Evolutionary conservation across 2,113 vertebrate species (phyloP), one percentile per base, ranked within the genome.

Genomic region (Tichodroma muraria): DNA sequence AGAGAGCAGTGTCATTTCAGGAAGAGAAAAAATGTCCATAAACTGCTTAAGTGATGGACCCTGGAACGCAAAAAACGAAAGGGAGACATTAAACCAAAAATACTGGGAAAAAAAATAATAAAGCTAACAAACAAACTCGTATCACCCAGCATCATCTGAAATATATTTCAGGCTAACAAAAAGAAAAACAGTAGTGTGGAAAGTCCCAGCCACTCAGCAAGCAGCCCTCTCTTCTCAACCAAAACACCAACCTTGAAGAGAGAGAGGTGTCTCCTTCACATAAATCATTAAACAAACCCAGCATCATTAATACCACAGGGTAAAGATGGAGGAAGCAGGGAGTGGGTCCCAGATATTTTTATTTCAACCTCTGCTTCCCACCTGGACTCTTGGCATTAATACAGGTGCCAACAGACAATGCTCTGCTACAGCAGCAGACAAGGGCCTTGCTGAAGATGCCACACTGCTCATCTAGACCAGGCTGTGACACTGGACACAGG

Each of bases 21-120:
- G 98, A 79, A 98, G 98, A 5, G 98, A 98, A 94, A 98, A 98
- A 91, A 98, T 97, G 73, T 98, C 98, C 98, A 98, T 98, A 88
- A 98, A 98, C 76, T 98, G 98, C 80, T 98, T 98, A 87, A 98
- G 98, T 47, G 98, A 97, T 21, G 98, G 98, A 31, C 98, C 98
- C 98, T 98, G 80, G 28, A 49, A 92, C 93, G 59, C 11, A 83
- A 88, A 81, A 69, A 63, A 56, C 2, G 1, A 59, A 37, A 15
- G 13, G 76, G 27, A 92, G 12, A 40, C 6, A 13, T 57, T 80
- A 69, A 80, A 59, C 10, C 11, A 82, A 88, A 96, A 88, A 44
- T 19, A 53, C 5, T 40, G 15, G 3, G 15, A 2, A 15, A 49
- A 45, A 65, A 63, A 64, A 25, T 4, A 33, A 18, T 8, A 40